Percentiles rank a stretch among this genome's conserved stretches.
These are phyloP conservation scores for Mesaphorura yosii DNA, from an alignment of 1,140 invertebrate species.

Conservation along the genomic window DNA sequence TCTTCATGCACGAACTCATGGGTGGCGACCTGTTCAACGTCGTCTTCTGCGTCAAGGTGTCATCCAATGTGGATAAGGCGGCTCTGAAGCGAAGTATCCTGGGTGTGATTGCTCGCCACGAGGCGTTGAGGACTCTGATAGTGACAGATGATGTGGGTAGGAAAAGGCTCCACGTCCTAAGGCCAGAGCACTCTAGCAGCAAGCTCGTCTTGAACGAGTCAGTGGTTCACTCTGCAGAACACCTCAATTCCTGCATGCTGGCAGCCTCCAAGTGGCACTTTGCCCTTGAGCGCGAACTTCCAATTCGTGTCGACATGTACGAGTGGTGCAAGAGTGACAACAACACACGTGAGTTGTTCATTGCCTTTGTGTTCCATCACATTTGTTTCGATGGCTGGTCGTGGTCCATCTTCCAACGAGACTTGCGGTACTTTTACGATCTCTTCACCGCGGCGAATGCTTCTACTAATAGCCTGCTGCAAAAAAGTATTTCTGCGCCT, in stretches of 20 bases:
- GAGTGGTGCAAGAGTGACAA: background rate
- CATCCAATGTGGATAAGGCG: background rate
- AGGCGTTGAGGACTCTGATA: background rate
- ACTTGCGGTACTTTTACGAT: background rate
- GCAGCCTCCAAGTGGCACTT: background rate
- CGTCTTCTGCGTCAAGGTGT: background rate
- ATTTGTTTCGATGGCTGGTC: slow-evolving; percentile 11
- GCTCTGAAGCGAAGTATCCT: background rate
- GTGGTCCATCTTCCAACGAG: background rate
- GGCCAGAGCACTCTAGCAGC: background rate
- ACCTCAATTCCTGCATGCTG: background rate
- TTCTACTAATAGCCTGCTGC: background rate
- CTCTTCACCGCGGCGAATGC: background rate
- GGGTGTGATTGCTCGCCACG: background rate
- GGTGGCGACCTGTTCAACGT: background rate
- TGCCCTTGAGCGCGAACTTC: background rate
- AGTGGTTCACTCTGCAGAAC: background rate
- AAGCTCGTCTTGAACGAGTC: background rate
- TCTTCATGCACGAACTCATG: background rate
- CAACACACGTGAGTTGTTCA: no score
- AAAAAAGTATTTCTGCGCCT: no score
- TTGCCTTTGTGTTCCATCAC: slow-evolving; percentile 8
- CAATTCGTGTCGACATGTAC: background rate
- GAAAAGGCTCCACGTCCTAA: background rate
- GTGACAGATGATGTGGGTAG: background rate